These are phyloP conservation scores for Drosophila bunnanda DNA, from an alignment of 2,888 invertebrate genomes.

Conservation along the genomic window DNA sequence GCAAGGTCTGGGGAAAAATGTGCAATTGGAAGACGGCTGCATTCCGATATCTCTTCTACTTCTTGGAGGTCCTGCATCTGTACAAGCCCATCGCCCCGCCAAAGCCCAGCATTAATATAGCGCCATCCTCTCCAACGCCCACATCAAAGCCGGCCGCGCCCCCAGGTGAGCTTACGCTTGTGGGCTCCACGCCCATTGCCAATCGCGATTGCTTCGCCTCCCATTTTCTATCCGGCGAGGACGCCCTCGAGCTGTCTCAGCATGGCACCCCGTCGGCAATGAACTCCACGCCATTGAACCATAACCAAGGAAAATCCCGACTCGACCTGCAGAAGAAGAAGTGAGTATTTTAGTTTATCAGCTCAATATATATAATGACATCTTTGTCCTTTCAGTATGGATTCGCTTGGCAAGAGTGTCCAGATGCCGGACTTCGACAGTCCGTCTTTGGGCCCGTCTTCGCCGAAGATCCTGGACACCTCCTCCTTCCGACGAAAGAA, in stretches of 20 bases:
- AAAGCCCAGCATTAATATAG: conserved; percentile 12
- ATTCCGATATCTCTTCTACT: conserved; percentile 68
- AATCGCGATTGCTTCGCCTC: conserved; percentile 60
- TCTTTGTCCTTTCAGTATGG: conserved; percentile 8
- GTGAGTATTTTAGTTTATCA: conserved; percentile 33
- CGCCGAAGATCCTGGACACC: conserved; percentile 69
- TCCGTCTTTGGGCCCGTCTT: conserved; percentile 28
- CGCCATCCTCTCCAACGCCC: conserved; percentile 46
- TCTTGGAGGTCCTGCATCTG: conserved; percentile 75
- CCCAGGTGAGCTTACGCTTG: conserved; percentile 53
- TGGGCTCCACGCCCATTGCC: conserved; percentile 73
- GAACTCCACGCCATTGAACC: conserved; percentile 84
- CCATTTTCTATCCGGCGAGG: conserved; percentile 62
- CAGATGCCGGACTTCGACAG: conserved; percentile 15
- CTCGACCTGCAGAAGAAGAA: conserved; percentile 63
- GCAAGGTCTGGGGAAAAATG: conserved; percentile 82
- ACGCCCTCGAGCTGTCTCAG: conserved; percentile 71
- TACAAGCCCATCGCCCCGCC: conserved; percentile 59
- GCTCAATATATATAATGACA: not conserved
- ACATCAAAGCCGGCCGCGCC: conserved; percentile 41
- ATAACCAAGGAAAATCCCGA: conserved; percentile 77
- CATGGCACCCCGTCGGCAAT: conserved; percentile 77
- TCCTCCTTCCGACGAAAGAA: conserved; percentile 81
- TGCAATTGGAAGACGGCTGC: conserved; percentile 82
- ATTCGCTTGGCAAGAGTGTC: conserved; percentile 20